These are phyloP conservation scores for Geopemphigus sp. DNA, from an alignment of 1,140 invertebrate species.

Conservation along the genomic window DNA sequence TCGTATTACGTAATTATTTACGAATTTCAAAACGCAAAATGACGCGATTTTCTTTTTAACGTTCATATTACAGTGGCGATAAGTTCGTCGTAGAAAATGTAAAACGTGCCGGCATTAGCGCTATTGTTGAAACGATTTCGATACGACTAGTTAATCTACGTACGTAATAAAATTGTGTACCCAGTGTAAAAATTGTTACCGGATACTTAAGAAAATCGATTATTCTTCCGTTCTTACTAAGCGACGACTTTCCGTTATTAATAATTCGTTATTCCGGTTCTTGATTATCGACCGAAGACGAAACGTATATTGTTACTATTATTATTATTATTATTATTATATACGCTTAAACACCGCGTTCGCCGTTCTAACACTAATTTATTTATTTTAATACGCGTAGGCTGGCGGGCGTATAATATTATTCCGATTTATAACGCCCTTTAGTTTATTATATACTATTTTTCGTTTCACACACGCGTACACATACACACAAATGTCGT, in stretches of 20 bases:
- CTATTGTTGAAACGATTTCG: no score
- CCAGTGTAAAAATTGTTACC: no score
- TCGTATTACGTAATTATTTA: neutral
- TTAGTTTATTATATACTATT: slow-evolving; percentile 15
- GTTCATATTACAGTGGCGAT: no score
- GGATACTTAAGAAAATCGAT: neutral
- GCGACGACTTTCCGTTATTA: neutral
- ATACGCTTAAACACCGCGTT: neutral
- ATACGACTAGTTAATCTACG: no score
- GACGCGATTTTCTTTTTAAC: neutral
- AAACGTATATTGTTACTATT: neutral
- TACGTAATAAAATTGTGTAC: neutral
- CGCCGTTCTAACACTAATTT: slow-evolving; percentile 15
- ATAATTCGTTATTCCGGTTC: neutral
- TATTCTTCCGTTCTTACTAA: neutral
- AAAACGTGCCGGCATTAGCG: no score
- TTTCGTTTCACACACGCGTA: neutral
- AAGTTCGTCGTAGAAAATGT: no score
- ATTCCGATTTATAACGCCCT: slow-evolving; percentile 16
- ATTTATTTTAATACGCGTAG: neutral
- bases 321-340: no score
- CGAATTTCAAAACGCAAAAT: neutral
- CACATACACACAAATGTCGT: neutral
- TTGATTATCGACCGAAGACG: neutral
- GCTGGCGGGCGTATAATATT: neutral